Conservation (phyloP, 35 echinoderm and acorn worm genomes). For the Eucidaris tribuloides region DNA sequence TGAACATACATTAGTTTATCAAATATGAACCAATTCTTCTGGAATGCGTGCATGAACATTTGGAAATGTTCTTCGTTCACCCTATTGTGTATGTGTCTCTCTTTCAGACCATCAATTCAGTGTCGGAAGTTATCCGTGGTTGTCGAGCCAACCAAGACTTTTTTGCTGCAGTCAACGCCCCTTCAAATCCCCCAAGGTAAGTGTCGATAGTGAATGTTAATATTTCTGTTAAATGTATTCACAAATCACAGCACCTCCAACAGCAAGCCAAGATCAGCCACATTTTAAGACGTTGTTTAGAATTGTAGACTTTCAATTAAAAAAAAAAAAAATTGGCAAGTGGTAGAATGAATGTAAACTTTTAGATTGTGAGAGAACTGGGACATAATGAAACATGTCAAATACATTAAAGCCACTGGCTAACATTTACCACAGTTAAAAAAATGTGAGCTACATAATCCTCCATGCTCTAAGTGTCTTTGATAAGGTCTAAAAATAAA, state of each 20-base stretch:
- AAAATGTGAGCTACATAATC: too few relatives aligned
- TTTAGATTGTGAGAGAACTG: too few relatives aligned
- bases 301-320: not conserved
- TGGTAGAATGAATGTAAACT: too few relatives aligned
- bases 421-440: too few relatives aligned
- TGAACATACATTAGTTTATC: too few relatives aligned
- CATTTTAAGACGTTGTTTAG: not conserved
- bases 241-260: not conserved
- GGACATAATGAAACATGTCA: too few relatives aligned
- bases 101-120: conserved; percentile 86
- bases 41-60: not conserved
- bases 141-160: conserved; percentile 85
- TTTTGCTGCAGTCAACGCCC: conserved; percentile 95
- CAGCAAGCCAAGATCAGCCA: not conserved
- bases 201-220: not conserved
- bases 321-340: not conserved
- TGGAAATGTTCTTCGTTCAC: not conserved
- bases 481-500: too few relatives aligned
- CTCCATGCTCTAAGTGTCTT: too few relatives aligned
- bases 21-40: too few relatives aligned
- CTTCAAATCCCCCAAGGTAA: conserved; percentile 90
- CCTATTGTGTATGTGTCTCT: not conserved
- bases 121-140: conserved; percentile 95
- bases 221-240: not conserved
- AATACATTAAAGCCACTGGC: too few relatives aligned